Percentiles rank a stretch among this genome's conserved stretches.
These are phyloP conservation scores for Hartigia nigra DNA, from an alignment of 2,888 invertebrate genomes.

Conservation along the genomic window DNA sequence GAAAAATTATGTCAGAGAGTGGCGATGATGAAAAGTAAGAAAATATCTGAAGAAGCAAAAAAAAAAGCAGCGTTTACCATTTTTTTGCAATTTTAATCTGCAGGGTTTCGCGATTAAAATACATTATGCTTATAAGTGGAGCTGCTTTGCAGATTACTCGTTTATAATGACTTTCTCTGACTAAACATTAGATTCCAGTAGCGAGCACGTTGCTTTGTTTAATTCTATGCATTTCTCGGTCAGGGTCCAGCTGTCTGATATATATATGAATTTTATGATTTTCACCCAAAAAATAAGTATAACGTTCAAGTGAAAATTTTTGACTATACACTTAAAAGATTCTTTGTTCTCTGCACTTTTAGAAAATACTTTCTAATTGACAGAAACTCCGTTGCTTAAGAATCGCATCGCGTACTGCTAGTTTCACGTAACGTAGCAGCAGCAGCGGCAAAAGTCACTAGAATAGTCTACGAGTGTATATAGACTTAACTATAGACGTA, in stretches of 20 bases:
- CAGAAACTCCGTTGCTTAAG: background rate
- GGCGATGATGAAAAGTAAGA: too few species aligned
- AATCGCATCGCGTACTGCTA: background rate
- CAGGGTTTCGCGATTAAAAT: too few species aligned
- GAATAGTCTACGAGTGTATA: background rate
- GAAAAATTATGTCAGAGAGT: too few species aligned
- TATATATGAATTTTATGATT: constrained; percentile 6
- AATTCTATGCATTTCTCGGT: background rate
- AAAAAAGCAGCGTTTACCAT: too few species aligned
- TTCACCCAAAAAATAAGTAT: background rate
- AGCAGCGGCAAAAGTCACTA: background rate
- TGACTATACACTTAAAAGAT: background rate
- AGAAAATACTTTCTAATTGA: background rate
- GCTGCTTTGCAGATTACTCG: too few species aligned
- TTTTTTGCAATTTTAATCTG: too few species aligned
- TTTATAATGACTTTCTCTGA: too few species aligned
- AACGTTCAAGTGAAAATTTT: background rate
- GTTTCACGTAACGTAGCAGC: background rate
- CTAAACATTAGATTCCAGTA: background rate
- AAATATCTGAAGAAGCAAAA: too few species aligned
- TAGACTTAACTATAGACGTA: constrained; percentile 49
- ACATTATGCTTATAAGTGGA: too few species aligned
- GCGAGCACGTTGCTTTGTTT: background rate
- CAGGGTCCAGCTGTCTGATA: too few species aligned
- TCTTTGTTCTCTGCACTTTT: background rate